These are phyloP conservation scores for Panthera uncia DNA, from an alignment of 2,113 vertebrate species.

Conservation along the genomic window DNA sequence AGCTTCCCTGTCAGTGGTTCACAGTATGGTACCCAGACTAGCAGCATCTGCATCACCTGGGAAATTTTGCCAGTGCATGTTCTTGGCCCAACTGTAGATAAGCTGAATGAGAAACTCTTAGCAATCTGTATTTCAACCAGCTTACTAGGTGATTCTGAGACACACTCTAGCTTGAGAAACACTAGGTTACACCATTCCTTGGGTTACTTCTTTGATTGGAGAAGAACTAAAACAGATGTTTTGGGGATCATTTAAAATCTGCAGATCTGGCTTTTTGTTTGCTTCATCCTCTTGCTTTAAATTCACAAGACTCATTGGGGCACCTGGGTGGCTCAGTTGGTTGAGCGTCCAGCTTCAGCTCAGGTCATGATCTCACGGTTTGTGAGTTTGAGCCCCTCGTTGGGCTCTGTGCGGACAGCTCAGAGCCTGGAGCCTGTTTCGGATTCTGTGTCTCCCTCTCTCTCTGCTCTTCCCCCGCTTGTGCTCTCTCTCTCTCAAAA, in stretches of 20 bases:
- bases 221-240: not conserved
- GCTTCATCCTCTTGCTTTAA: not conserved
- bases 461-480: too few species aligned
- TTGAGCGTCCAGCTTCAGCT: too few species aligned
- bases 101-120: not conserved
- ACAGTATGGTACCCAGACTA: not conserved
- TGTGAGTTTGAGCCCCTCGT: too few species aligned
- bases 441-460: too few species aligned
- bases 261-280: not conserved
- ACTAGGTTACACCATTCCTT: not conserved
- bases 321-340: too few species aligned
- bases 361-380: too few species aligned
- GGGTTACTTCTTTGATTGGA: not conserved
- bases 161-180: not conserved
- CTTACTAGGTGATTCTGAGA: not conserved
- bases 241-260: conserved; percentile 34
- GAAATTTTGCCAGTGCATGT: not conserved
- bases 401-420: too few species aligned
- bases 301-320: not conserved
- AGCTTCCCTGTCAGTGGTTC: not conserved
- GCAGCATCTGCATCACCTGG: not conserved
- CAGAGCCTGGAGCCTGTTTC: too few species aligned
- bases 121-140: not conserved
- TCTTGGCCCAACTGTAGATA: not conserved
- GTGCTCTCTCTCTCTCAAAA: too few species aligned